Evolutionary conservation across 35 echinoderm and acorn worm species (phyloP).

Genomic region (Nesometra sesokonis): DNA sequence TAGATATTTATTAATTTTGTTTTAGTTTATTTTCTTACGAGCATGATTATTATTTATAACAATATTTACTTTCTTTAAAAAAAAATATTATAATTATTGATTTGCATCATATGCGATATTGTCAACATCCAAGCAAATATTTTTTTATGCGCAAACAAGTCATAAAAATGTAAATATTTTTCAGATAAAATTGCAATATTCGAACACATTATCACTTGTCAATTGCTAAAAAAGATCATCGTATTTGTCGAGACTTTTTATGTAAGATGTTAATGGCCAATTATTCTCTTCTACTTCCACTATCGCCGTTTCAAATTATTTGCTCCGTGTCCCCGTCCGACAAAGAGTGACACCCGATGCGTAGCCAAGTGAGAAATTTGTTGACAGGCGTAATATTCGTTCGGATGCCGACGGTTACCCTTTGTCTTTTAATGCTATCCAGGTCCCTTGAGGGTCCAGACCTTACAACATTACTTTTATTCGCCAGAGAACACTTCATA

Average conservation of each 20-base stretch:
- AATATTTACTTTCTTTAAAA: too few relatives aligned
- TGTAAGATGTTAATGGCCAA: neutral
- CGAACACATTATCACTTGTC: neutral
- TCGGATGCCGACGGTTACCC: neutral
- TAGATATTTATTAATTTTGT: too few relatives aligned
- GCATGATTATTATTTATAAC: too few relatives aligned
- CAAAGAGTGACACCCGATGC: neutral
- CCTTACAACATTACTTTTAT: neutral
- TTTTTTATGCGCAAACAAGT: neutral
- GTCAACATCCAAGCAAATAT: neutral
- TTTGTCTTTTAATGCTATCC: neutral
- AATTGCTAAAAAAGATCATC: neutral
- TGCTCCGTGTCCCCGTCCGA: neutral
- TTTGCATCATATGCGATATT: too few relatives aligned
- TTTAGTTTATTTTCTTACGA: too few relatives aligned
- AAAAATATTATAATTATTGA: too few relatives aligned
- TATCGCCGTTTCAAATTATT: neutral
- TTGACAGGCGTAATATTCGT: neutral
- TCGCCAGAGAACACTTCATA: too few relatives aligned
- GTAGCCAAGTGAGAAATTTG: neutral
- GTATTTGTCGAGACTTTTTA: neutral
- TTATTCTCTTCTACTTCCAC: neutral
- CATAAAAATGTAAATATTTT: neutral
- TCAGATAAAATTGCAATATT: neutral
- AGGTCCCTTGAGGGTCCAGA: neutral